Percentiles rank a stretch among this genome's conserved stretches.
Conservation (phyloP, 2,888 invertebrate species). For the Rhaphigaster nebulosa region DNA sequence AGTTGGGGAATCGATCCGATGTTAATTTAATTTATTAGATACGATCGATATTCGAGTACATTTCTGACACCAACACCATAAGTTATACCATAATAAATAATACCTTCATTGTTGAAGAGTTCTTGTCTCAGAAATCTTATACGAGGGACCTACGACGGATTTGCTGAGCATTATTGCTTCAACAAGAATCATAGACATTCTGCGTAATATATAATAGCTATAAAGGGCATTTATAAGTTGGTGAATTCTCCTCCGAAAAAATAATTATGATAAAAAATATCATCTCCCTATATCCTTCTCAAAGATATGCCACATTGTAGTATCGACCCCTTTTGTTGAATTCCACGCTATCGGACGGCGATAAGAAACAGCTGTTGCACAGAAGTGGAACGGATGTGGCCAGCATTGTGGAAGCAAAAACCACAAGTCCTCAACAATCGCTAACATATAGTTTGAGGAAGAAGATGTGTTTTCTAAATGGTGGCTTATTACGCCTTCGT, state of each 20-base stretch:
- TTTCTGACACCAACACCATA: no score
- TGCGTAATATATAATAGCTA: no score
- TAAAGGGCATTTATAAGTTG: no score
- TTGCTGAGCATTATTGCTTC: no score
- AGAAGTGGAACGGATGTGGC: slow-evolving; percentile 35
- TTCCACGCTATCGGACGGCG: neutral
- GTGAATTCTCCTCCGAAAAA: neutral
- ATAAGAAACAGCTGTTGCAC: slow-evolving; percentile 1
- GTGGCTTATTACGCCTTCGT: slow-evolving; percentile 9
- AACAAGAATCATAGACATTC: no score
- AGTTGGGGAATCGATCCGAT: no score
- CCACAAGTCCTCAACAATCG: neutral
- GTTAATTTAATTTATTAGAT: no score
- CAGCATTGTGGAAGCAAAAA: slow-evolving; percentile 5
- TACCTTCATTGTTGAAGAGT: no score
- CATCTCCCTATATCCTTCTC: neutral
- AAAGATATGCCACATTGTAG: neutral
- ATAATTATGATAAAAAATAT: neutral
- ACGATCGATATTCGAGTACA: no score
- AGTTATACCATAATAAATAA: no score
- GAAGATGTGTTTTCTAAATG: neutral
- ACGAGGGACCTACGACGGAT: no score
- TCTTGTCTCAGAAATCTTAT: no score
- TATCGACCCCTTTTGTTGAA: neutral
- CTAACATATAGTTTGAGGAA: neutral